A percentile compares a stretch with the other conserved stretches of the same genome.
These are phyloP conservation scores for Masticophis lateralis DNA, from an alignment of 2,797 vertebrate genomes.

Conservation along the genomic window DNA sequence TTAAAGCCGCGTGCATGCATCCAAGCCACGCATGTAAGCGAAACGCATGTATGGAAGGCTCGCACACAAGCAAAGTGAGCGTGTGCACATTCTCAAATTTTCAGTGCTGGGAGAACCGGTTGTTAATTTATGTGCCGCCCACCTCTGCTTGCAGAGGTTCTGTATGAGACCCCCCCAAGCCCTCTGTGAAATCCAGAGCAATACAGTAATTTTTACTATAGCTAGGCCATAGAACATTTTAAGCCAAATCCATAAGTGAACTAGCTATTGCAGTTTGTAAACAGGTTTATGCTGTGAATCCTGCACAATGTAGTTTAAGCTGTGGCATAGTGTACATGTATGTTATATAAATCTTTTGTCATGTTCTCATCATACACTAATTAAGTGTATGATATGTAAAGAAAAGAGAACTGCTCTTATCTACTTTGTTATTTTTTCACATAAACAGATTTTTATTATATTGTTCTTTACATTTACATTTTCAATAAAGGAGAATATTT, in stretches of 20 bases:
- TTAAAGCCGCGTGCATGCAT: no score
- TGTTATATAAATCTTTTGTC: no score
- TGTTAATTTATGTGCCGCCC: no score
- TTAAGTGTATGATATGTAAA: background rate
- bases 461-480: background rate
- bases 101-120: no score
- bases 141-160: background rate
- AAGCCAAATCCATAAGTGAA: background rate
- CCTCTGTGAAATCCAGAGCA: background rate
- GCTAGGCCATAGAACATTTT: background rate
- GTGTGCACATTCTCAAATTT: no score
- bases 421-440: background rate
- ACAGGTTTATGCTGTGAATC: background rate
- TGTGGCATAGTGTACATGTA: background rate
- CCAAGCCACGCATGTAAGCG: no score
- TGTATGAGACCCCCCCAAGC: background rate
- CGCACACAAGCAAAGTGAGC: no score
- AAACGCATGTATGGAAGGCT: no score
- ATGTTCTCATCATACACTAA: background rate
- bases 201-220: background rate
- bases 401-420: background rate
- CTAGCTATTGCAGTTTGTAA: background rate
- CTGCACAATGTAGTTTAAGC: background rate
- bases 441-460: background rate
- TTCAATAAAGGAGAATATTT: background rate